Conservation (phyloP, 2,888 invertebrate genomes). For the Hydrotaea cyrtoneurina region DNA sequence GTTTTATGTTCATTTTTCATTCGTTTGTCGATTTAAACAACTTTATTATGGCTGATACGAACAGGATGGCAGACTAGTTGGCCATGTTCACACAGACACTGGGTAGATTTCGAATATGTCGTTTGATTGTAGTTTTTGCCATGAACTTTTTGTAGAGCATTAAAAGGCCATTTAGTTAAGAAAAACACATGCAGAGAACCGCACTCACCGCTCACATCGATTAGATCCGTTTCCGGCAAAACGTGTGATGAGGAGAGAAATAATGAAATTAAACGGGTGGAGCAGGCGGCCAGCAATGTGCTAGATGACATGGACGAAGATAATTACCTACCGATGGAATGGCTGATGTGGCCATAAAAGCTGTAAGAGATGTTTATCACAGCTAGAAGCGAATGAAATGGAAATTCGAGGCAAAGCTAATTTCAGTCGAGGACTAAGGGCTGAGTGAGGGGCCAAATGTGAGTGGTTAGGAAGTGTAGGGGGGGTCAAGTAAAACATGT, state of each 20-base stretch:
- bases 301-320: neutral
- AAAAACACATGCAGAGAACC: neutral
- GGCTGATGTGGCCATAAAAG: no score
- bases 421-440: no score
- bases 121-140: neutral
- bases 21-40: neutral
- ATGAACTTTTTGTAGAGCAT: neutral
- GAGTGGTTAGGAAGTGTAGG: no score
- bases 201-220: neutral
- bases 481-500: no score
- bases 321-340: neutral
- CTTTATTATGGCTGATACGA: constrained; percentile 17
- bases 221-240: neutral
- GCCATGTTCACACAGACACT: no score
- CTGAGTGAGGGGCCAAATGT: no score
- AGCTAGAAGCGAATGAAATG: no score
- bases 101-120: neutral
- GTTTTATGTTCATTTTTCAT: neutral
- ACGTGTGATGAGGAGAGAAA: neutral
- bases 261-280: neutral
- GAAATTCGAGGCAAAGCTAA: no score
- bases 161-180: neutral
- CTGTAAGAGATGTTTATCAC: no score
- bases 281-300: no score
- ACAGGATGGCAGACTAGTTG: neutral